Conservation (phyloP, 2,888 invertebrate genomes). For the Urechis unicinctus region DNA sequence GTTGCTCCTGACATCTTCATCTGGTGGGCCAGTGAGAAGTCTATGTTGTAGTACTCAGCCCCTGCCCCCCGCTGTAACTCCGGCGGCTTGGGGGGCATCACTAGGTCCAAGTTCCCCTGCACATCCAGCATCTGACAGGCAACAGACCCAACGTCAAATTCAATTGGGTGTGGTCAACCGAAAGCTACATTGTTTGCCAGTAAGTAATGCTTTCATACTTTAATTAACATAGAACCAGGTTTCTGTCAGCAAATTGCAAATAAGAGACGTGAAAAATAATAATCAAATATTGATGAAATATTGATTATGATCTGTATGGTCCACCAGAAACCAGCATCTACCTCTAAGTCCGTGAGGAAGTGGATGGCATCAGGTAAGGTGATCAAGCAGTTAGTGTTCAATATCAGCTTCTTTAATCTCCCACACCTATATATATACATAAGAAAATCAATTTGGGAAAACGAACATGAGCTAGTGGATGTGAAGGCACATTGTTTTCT, state of each 20-base stretch:
- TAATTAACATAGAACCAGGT: no score
- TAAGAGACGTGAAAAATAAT: no score
- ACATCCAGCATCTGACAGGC: constrained; percentile 67
- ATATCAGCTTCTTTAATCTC: constrained; percentile 76
- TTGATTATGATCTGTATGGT: no score
- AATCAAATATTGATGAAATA: no score
- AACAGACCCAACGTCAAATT: no score
- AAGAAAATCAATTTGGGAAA: not conserved
- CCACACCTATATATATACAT: constrained; percentile 67
- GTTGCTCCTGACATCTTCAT: constrained; percentile 84
- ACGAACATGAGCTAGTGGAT: not conserved
- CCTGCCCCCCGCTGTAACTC: constrained; percentile 66
- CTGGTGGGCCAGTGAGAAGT: constrained; percentile 95
- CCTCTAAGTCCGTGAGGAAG: constrained; percentile 59
- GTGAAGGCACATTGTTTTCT: not conserved
- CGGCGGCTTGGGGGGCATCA: constrained; percentile 95
- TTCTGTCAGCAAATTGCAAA: no score
- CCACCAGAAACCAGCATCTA: no score
- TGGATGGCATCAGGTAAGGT: constrained; percentile 97
- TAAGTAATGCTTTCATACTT: no score
- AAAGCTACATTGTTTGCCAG: no score
- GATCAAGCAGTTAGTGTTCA: constrained; percentile 87
- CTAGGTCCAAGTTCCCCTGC: constrained; percentile 83
- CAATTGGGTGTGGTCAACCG: no score
- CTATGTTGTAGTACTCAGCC: constrained; percentile 86